Base-by-base conservation (phyloP, 2,888 invertebrate species). In the Chelonus formosanus region DNA sequence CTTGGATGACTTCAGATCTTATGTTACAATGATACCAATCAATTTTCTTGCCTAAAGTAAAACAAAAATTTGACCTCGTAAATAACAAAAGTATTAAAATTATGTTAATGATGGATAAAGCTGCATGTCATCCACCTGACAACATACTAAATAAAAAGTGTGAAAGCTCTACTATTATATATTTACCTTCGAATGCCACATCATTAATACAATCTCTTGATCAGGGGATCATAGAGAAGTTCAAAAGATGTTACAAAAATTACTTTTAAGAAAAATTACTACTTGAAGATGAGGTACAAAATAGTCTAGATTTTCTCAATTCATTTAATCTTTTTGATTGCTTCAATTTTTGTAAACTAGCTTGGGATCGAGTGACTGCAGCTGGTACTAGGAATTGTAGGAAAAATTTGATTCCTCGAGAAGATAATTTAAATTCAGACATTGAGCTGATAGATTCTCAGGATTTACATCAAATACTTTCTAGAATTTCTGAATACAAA, bases 81-180 rank as follows among this genome's bases (percentile, higher is more conserved):
- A 55, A 60, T 4, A 55, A 48, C n/a, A 32, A 48, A 43, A 3
- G 20, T 7, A 52, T 48, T 8, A 66, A 61, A 60, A 63, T 65
- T 32, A 34, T 68, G 3, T 60, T 68, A 36, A 45, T 68, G 20
- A 54, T 68, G 40, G 65, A 68, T 20, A 65, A 68, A 43, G 65
- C 68, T 10, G 61, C 65, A 7, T 63, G 60, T 8, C 65, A 68
- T 62, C 65, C 68, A 36, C 43, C 58, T 10, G 44, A 32, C n/a
- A 43, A 61, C n/a, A 53, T 35, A n/a, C 54, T 65, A 44, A 65
- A 68, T 47, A 40, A 57, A n/a, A 36, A 54, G n/a, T 43, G 55
- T 44, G 10, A 61, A 31, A n/a, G 50, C n/a, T 68, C 44, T 10
- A 35, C 20, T 20, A 65, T 68, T 36, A 44, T 57, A 45, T 68